phyloP scores from a whole-genome alignment of 2,797 vertebrate genomes.

The Periparus ater region DNA sequence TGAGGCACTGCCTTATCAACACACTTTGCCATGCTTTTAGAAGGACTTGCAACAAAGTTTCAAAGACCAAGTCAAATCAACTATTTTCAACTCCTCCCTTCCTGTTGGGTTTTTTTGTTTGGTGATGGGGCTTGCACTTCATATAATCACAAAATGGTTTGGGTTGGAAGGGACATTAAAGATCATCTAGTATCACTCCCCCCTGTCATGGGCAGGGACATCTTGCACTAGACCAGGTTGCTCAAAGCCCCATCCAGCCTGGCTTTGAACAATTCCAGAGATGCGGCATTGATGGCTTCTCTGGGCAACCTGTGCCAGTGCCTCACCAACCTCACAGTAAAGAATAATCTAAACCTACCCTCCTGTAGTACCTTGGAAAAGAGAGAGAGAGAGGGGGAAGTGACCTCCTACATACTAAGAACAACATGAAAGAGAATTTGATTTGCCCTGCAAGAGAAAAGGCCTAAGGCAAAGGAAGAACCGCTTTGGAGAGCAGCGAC shows the following conservation, averaged over 20 bases:
- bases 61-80: neutral
- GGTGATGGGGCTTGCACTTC: neutral
- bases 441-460: neutral
- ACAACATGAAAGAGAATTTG: neutral
- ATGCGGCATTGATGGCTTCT: neutral
- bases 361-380: neutral
- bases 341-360: neutral
- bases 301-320: neutral
- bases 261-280: neutral
- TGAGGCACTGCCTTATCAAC: slow-evolving; percentile 34
- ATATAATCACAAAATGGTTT: neutral
- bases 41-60: neutral
- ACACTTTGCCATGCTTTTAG: neutral
- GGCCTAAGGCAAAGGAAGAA: neutral
- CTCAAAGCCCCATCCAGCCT: neutral
- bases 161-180: neutral
- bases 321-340: neutral
- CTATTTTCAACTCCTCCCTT: neutral
- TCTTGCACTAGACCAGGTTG: neutral
- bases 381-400: neutral
- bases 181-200: neutral
- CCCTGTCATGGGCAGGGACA: neutral
- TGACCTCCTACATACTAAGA: neutral
- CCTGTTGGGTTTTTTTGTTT: neutral
- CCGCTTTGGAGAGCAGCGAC: neutral